Percentiles rank a stretch among this genome's conserved stretches.
phyloP scores from a whole-genome alignment of 2,888 invertebrate genomes.

The Autographa gamma region DNA sequence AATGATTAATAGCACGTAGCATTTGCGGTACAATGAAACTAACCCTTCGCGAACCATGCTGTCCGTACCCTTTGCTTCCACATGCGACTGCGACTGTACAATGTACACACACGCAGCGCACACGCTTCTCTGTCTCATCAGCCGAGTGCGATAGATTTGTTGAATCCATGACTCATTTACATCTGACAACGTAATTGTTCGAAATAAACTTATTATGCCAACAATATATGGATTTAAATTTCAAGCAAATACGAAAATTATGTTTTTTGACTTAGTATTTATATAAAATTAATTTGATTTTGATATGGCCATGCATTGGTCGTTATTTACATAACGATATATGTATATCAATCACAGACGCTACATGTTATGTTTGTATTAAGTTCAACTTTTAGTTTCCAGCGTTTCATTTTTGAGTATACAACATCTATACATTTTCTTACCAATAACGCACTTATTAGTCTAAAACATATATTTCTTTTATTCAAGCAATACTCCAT shows the following conservation, averaged over 20 bases:
- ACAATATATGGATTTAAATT: constrained; percentile 69
- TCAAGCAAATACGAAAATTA: constrained; percentile 66
- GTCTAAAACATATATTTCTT: constrained; percentile 85
- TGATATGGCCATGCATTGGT: constrained; percentile 87
- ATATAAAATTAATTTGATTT: constrained; percentile 82
- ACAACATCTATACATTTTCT: constrained; percentile 83
- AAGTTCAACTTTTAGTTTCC: constrained; percentile 66
- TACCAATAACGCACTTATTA: constrained; percentile 85
- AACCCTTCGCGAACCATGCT: constrained; percentile 65
- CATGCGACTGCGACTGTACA: neutral
- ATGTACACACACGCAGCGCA: neutral
- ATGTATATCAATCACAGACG: constrained; percentile 87
- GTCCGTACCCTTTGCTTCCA: constrained; percentile 53
- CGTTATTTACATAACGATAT: constrained; percentile 82
- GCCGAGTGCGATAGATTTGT: constrained; percentile 37
- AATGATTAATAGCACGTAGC: constrained; percentile 78
- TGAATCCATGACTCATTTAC: constrained; percentile 55
- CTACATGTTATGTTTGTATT: constrained; percentile 79
- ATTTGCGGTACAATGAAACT: constrained; percentile 85
- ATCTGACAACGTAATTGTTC: constrained; percentile 67
- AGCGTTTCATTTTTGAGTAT: constrained; percentile 79
- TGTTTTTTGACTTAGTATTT: constrained; percentile 74
- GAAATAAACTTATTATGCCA: constrained; percentile 70
- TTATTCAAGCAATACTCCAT: constrained; percentile 88
- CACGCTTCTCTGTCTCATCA: constrained; percentile 15